Conservation (phyloP, 2,113 vertebrate species). For the Sander vitreus region DNA sequence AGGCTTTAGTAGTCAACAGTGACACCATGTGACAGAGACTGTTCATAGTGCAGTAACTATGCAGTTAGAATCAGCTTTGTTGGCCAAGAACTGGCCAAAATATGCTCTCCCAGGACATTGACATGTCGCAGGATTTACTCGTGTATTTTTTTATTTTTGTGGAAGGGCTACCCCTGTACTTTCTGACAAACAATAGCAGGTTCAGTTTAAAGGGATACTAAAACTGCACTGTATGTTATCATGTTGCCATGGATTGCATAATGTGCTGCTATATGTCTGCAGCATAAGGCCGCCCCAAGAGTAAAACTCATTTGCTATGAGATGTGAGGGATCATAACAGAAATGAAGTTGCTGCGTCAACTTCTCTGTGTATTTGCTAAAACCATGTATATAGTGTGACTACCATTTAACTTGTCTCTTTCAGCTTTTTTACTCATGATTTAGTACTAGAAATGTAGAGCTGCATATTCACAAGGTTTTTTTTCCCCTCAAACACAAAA, state of each 20-base stretch:
- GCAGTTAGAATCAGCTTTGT: not conserved
- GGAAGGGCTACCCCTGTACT: not conserved
- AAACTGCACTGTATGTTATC: not conserved
- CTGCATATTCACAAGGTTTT: too few species aligned
- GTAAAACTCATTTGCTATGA: too few species aligned
- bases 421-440: not conserved
- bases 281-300: not conserved
- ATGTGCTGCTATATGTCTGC: not conserved
- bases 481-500: too few species aligned
- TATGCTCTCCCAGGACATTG: not conserved
- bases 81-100: not conserved
- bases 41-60: not conserved
- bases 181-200: not conserved
- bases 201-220: not conserved
- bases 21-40: slow-evolving; percentile 71
- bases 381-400: too few species aligned
- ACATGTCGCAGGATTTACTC: too few species aligned
- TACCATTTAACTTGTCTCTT: not conserved
- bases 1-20: slow-evolving; percentile 72
- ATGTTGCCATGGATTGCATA: not conserved
- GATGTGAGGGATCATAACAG: not conserved
- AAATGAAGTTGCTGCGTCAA: not conserved
- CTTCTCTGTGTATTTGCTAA: too few species aligned
- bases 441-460: too few species aligned
- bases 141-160: not conserved